Evolutionary conservation across 2,888 invertebrate species (phyloP).

Genomic region (Chaetoderma sp.): DNA sequence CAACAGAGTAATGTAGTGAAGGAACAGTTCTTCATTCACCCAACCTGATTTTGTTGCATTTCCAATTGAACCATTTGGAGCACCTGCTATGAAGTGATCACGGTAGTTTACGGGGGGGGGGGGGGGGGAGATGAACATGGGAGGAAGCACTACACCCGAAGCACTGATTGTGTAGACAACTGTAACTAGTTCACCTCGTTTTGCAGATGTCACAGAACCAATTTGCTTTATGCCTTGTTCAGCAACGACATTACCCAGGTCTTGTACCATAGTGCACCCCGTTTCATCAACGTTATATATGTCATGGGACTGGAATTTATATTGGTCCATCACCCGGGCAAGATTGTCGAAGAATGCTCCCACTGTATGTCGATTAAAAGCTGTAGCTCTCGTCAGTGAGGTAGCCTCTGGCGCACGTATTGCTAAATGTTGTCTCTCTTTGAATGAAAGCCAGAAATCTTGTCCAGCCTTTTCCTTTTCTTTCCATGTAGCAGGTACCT

Average conservation of each 20-base stretch:
- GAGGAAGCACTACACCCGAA: slow-evolving; percentile 23
- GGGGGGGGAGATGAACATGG: slow-evolving; percentile 31
- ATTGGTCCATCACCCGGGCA: slow-evolving; percentile 1
- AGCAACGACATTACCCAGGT: slow-evolving; percentile 10
- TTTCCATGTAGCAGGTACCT: neutral
- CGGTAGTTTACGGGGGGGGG: slow-evolving; percentile 23
- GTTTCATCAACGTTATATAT: slow-evolving; percentile 12
- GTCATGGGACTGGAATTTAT: neutral
- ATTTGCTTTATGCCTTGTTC: neutral
- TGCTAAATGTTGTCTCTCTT: slow-evolving; percentile 5
- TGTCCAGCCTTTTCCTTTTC: neutral
- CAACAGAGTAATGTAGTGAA: slow-evolving; percentile 29
- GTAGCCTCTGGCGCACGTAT: slow-evolving; percentile 14
- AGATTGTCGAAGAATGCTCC: slow-evolving; percentile 16
- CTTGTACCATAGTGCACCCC: neutral
- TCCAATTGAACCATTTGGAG: slow-evolving; percentile 24
- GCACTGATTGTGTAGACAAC: slow-evolving; percentile 22
- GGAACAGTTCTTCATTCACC: slow-evolving; percentile 28
- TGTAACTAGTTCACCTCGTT: slow-evolving; percentile 21
- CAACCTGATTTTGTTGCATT: slow-evolving; percentile 21
- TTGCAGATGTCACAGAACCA: neutral
- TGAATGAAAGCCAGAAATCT: neutral
- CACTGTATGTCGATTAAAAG: slow-evolving; percentile 9
- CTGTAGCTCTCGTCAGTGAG: slow-evolving; percentile 11
- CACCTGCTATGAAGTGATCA: slow-evolving; percentile 20